Conservation (phyloP, 2,888 invertebrate species). For the Seira ritae region DNA sequence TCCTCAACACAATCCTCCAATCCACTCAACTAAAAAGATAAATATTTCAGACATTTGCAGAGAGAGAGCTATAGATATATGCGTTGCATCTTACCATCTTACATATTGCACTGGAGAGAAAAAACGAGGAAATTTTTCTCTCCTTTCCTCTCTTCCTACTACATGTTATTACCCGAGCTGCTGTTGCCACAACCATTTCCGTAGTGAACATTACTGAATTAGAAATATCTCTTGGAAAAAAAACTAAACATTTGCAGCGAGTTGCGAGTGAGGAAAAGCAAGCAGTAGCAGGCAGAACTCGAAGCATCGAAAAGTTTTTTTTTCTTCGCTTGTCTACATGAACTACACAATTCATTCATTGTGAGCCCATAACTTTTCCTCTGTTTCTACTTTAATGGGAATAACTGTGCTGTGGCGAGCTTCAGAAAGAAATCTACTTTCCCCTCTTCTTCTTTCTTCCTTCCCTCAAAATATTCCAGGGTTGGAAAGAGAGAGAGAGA, state of each 20-base stretch:
- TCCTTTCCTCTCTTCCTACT: background rate
- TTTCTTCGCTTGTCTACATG: constrained; percentile 22
- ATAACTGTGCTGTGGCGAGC: background rate
- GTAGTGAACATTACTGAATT: constrained; percentile 22
- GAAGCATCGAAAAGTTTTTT: constrained; percentile 2
- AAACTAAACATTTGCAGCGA: constrained; percentile 19
- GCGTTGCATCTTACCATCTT: constrained; percentile 3
- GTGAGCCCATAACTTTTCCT: constrained; percentile 52
- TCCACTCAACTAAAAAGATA: constrained; percentile 60
- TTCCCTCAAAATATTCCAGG: background rate
- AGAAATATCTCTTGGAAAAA: constrained; percentile 5
- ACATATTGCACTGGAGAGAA: constrained; percentile 54
- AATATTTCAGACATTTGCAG: constrained; percentile 45
- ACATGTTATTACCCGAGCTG: constrained; percentile 59
- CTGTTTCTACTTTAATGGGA: constrained; percentile 46
- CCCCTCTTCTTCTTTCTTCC: constrained; percentile 5
- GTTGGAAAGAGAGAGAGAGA: constrained; percentile 6
- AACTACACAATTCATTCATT: constrained; percentile 39
- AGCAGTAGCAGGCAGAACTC: no score
- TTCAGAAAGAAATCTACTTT: background rate
- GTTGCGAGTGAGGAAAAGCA: no score
- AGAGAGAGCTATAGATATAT: background rate
- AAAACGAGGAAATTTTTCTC: constrained; percentile 12
- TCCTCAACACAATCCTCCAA: constrained; percentile 56
- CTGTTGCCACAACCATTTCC: constrained; percentile 62